Percentiles rank a stretch among this genome's conserved stretches.
Conservation (phyloP, 2,888 invertebrate genomes). For the Xanthostigma xanthostigma region DNA sequence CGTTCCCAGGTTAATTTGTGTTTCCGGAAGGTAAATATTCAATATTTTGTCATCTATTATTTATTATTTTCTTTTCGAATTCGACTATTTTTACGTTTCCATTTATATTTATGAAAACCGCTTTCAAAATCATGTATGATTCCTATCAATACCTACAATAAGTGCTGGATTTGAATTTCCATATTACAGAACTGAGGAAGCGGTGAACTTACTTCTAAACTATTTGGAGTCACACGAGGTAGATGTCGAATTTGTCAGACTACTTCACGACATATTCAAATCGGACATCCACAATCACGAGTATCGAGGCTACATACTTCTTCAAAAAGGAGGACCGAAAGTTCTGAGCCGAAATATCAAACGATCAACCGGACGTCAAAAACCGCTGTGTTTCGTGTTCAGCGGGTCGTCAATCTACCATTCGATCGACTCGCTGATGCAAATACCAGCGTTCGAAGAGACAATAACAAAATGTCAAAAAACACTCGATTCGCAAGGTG, state of each 20-base stretch:
- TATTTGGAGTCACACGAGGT: constrained; percentile 43
- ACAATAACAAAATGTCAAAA: constrained; percentile 47
- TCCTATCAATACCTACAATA: too few relatives aligned
- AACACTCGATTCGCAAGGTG: constrained; percentile 42
- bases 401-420: constrained; percentile 30
- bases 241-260: constrained; percentile 43
- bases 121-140: too few relatives aligned
- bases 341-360: constrained; percentile 35
- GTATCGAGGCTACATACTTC: constrained; percentile 44
- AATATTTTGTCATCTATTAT: too few relatives aligned
- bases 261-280: constrained; percentile 40
- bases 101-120: too few relatives aligned
- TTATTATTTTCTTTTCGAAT: too few relatives aligned
- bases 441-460: constrained; percentile 45
- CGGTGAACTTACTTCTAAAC: constrained; percentile 48
- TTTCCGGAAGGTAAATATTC: constrained; percentile 39
- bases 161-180: too few relatives aligned
- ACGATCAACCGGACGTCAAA: constrained; percentile 37
- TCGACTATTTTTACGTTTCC: too few relatives aligned
- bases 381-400: constrained; percentile 53
- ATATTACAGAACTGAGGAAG: constrained; percentile 50
- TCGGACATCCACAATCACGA: constrained; percentile 35
- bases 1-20: constrained; percentile 55
- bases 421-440: constrained; percentile 36
- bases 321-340: constrained; percentile 18